phyloP scores from a whole-genome alignment of 37 sponge, comb jelly and placozoan genomes.

The Sycon ciliatum region DNA sequence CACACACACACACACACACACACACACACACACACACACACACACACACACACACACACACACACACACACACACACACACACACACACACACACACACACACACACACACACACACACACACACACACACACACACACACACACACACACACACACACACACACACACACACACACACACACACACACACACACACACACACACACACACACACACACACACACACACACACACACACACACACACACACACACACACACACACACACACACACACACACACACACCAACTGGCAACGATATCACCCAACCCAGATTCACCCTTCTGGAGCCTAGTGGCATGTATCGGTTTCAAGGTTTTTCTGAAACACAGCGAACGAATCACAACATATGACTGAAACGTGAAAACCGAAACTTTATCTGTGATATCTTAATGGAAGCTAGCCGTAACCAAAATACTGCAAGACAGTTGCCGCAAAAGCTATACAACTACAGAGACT shows the following conservation, averaged over 20 bases:
- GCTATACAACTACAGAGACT: no score
- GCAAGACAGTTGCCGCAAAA: no score
- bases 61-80: not conserved
- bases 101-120: constrained; percentile 1
- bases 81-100: constrained; percentile 5
- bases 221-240: constrained; percentile 5
- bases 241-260: constrained; percentile 5
- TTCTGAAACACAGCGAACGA: no score
- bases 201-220: constrained; percentile 1
- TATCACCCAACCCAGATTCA: no score
- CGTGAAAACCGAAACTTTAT: no score
- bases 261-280: constrained; percentile 5
- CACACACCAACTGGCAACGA: not conserved
- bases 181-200: constrained; percentile 5
- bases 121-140: constrained; percentile 1
- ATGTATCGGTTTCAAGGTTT: no score
- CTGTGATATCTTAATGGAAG: no score
- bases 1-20: constrained; percentile 5
- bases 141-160: constrained; percentile 5
- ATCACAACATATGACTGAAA: no score
- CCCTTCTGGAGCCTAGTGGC: no score
- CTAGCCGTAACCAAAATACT: no score
- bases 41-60: not conserved
- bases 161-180: constrained; percentile 1
- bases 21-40: constrained; percentile 1